These are phyloP conservation scores for Hydrolagus colliei DNA, from an alignment of 2,797 vertebrate genomes.

Conservation along the genomic window DNA sequence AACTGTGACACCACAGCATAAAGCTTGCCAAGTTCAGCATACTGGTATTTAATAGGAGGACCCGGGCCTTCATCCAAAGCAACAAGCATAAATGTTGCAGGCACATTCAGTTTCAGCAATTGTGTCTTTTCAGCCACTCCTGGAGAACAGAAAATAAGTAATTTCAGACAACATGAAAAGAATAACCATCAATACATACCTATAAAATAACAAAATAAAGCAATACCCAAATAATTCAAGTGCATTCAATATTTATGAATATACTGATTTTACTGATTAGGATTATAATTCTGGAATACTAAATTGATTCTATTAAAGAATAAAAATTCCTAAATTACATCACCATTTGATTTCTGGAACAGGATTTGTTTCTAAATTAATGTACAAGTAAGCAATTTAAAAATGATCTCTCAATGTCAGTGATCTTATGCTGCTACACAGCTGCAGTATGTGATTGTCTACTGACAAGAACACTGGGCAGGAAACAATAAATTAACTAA, in stretches of 20 bases:
- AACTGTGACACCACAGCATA: conserved; percentile 96
- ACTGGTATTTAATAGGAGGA: conserved; percentile 97
- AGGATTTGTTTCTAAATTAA: no score
- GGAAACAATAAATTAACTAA: no score
- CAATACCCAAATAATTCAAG: no score
- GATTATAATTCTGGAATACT: no score
- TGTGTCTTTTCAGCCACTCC: conserved; percentile 96
- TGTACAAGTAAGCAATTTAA: no score
- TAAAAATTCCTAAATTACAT: no score
- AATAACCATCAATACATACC: not conserved
- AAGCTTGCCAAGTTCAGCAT: conserved; percentile 93
- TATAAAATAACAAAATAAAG: not conserved
- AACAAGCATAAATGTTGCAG: conserved; percentile 97
- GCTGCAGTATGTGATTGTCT: no score
- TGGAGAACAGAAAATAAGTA: conserved; percentile 41
- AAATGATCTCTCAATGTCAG: no score
- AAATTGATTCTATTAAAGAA: no score
- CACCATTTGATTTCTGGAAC: no score
- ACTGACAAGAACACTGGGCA: no score
- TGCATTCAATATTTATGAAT: not conserved
- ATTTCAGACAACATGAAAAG: not conserved
- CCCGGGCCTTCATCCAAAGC: conserved; percentile 95
- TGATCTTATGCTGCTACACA: no score
- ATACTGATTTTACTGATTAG: not conserved
- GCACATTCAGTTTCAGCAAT: conserved; percentile 88